Base-by-base conservation (phyloP, 2,888 invertebrate genomes). In the Drosophila paramelanica region DNA sequence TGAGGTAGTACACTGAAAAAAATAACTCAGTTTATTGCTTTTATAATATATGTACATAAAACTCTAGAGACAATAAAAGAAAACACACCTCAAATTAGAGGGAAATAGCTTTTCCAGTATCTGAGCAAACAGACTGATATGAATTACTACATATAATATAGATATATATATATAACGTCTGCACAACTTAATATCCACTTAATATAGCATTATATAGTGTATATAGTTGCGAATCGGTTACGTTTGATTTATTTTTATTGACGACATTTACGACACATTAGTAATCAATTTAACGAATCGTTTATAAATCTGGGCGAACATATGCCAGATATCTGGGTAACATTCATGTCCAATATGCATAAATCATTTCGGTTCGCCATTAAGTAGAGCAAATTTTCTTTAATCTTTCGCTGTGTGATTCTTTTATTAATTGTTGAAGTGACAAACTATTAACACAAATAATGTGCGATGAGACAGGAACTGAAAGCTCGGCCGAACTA, bases 341-440 rank as follows among this genome's bases (percentile, higher is more conserved):
- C 64, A 33, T 25, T 42, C 47, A 47, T 56, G 53, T 39, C 53
- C 46, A 42, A 43, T 52, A 20, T 67, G 25, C 51, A 67, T 76
- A 71, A 77, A 67, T 66, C 53, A 65, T 66, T 66, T 66, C 43
- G 67, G 67, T 42, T 33, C 45, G 56, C 72, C 46, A 53, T 77
- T 67, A 75, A 67, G 61, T 67, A 59, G 58, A 77, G 47, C 58
- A 62, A 72, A 67, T 49, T 71, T 57, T 55, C 7, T 62, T 72
- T 67, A 77, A 77, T 75, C 73, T 67, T 53, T 76, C 41, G 45
- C 52, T 49, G 36, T 57, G 77, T 72, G 74, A 72, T 77, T 72
- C 72, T 72, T 72, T 77, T 72, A 77, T 77, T 72, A 75, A 77
- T 77, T 75, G 74, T 72, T 72, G 67, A 72, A 75, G 62, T 77